These are phyloP conservation scores for Holocentrus rufus DNA, from an alignment of 2,797 vertebrate genomes.

Conservation along the genomic window DNA sequence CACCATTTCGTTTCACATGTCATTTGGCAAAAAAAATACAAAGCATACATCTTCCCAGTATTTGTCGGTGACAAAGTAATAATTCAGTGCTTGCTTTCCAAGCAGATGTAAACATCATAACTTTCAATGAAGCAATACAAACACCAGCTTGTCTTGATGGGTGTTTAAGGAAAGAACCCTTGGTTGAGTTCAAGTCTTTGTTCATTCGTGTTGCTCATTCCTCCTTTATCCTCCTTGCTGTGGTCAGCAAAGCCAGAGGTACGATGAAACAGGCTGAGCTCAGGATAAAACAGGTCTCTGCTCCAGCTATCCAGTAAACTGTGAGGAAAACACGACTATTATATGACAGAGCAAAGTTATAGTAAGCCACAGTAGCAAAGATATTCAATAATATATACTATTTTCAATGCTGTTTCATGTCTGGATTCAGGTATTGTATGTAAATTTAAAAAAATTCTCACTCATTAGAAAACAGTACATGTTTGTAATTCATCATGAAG, in stretches of 20 bases:
- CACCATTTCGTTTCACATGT: constrained; percentile 9
- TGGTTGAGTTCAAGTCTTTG: neutral
- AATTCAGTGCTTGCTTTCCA: constrained; percentile 37
- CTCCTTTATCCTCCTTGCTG: constrained; percentile 71
- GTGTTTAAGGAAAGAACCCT: neutral
- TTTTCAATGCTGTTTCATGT: neutral
- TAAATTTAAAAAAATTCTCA: too few relatives aligned
- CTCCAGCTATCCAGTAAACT: constrained; percentile 93
- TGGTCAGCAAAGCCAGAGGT: constrained; percentile 85
- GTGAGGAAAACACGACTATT: constrained; percentile 31
- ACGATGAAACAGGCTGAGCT: constrained; percentile 85
- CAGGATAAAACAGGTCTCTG: constrained; percentile 86
- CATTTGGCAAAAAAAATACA: constrained; percentile 16
- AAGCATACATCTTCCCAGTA: constrained; percentile 1
- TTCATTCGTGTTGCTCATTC: constrained; percentile 59
- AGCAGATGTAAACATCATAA: constrained; percentile 53
- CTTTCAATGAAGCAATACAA: constrained; percentile 19
- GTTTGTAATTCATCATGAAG: too few relatives aligned
- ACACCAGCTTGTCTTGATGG: neutral
- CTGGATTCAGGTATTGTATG: too few relatives aligned
- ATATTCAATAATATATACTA: neutral
- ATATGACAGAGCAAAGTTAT: too few relatives aligned
- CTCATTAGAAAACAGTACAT: too few relatives aligned
- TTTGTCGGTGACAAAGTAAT: constrained; percentile 10
- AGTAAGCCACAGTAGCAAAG: neutral